phyloP scores from a whole-genome alignment of 2,888 invertebrate genomes.

The Hesperia comma region DNA sequence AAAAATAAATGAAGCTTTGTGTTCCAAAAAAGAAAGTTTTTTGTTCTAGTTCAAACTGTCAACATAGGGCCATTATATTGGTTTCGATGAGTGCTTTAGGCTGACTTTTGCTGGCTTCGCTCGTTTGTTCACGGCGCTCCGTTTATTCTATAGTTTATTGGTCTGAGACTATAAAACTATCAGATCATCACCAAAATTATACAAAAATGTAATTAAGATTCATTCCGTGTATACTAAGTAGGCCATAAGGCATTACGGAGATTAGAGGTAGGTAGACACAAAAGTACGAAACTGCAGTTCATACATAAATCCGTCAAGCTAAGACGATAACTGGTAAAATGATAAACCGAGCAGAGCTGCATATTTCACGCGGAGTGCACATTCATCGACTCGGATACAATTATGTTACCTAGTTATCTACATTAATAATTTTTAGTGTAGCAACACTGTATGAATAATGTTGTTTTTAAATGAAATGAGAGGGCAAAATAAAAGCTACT shows the following conservation, averaged over 20 bases:
- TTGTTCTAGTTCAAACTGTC: too few relatives aligned
- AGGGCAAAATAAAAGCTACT: neutral
- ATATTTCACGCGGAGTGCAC: conserved; percentile 60
- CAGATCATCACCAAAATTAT: too few relatives aligned
- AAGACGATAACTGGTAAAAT: conserved; percentile 44
- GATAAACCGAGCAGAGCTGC: conserved; percentile 49
- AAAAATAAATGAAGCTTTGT: too few relatives aligned
- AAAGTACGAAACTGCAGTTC: conserved; percentile 38
- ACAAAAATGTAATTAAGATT: too few relatives aligned
- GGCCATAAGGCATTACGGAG: neutral
- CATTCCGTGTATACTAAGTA: too few relatives aligned
- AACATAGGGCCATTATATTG: too few relatives aligned
- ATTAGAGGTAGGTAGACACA: conserved; percentile 11
- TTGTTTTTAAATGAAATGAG: conserved; percentile 1
- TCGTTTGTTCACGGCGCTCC: too few relatives aligned
- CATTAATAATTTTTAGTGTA: conserved; percentile 34
- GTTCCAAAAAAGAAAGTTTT: too few relatives aligned
- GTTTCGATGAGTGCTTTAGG: too few relatives aligned
- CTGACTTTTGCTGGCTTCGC: too few relatives aligned
- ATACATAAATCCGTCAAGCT: conserved; percentile 46
- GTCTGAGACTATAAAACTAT: too few relatives aligned
- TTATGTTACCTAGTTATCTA: conserved; percentile 35
- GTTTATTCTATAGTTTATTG: too few relatives aligned
- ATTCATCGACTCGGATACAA: conserved; percentile 46
- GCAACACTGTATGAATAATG: conserved; percentile 19